These are phyloP conservation scores for Hyperopisus bebe DNA, from an alignment of 2,113 vertebrate genomes.

Conservation along the genomic window DNA sequence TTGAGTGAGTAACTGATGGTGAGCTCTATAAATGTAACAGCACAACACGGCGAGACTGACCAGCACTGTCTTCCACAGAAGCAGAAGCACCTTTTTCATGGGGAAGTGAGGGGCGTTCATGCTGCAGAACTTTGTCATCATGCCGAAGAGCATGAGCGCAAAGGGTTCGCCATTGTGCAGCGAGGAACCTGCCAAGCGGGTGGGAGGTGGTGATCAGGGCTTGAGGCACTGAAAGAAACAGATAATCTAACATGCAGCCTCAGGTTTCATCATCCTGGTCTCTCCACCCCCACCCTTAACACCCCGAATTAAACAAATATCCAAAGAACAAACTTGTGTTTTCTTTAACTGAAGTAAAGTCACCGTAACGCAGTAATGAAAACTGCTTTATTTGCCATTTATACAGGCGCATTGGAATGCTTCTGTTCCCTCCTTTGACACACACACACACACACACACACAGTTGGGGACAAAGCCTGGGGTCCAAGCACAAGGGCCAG, in stretches of 20 bases:
- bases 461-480: neutral
- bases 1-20: neutral
- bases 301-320: neutral
- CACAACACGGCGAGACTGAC: slow-evolving; percentile 52
- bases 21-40: neutral
- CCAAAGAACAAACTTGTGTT: neutral
- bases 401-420: neutral
- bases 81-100: slow-evolving; percentile 93
- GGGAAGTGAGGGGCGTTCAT: slow-evolving; percentile 92
- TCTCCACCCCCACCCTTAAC: neutral
- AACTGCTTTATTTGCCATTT: neutral
- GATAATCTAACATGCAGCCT: slow-evolving; percentile 8
- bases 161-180: slow-evolving; percentile 82
- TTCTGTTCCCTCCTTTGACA: neutral
- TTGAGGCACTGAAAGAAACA: neutral
- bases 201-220: neutral
- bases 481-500: neutral
- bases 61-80: slow-evolving; percentile 93
- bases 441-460: neutral
- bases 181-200: slow-evolving; percentile 65
- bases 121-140: slow-evolving; percentile 98
- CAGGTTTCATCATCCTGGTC: neutral
- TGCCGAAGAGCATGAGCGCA: slow-evolving; percentile 84
- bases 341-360: neutral
- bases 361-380: neutral